These are phyloP conservation scores for Ophion obscuratus DNA, from an alignment of 2,888 invertebrate species.

Conservation along the genomic window DNA sequence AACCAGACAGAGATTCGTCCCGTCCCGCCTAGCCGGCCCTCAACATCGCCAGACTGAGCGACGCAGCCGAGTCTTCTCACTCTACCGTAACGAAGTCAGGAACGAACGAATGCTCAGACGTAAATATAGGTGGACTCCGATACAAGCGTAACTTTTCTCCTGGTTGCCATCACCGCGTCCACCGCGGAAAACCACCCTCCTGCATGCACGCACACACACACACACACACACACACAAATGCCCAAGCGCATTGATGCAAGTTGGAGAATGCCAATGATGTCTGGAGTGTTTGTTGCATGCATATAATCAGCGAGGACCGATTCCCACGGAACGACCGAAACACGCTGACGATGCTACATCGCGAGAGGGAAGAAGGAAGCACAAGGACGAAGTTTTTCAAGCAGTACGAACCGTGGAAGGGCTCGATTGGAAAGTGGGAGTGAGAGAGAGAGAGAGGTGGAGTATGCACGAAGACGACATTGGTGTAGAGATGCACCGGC, in stretches of 20 bases:
- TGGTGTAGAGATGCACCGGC: conserved; percentile 58
- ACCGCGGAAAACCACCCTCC: conserved; percentile 22
- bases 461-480: conserved; percentile 13
- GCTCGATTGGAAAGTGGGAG: neutral
- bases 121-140: conserved; percentile 15
- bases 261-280: conserved; percentile 70
- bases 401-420: conserved; percentile 9
- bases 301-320: conserved; percentile 63
- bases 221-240: neutral
- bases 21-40: conserved; percentile 48
- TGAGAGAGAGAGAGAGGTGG: conserved; percentile 6
- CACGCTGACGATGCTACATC: conserved; percentile 72
- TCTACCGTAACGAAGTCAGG: conserved; percentile 11
- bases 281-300: conserved; percentile 82
- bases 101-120: conserved; percentile 25
- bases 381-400: conserved; percentile 37
- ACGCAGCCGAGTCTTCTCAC: conserved; percentile 37
- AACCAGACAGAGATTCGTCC: conserved; percentile 69
- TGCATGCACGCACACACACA: neutral
- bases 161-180: conserved; percentile 28
- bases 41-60: conserved; percentile 74
- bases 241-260: conserved; percentile 23
- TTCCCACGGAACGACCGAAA: conserved; percentile 58
- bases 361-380: conserved; percentile 4
- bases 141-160: conserved; percentile 33